Conservation (phyloP, 2,113 vertebrate species). For the Uria aalge region DNA sequence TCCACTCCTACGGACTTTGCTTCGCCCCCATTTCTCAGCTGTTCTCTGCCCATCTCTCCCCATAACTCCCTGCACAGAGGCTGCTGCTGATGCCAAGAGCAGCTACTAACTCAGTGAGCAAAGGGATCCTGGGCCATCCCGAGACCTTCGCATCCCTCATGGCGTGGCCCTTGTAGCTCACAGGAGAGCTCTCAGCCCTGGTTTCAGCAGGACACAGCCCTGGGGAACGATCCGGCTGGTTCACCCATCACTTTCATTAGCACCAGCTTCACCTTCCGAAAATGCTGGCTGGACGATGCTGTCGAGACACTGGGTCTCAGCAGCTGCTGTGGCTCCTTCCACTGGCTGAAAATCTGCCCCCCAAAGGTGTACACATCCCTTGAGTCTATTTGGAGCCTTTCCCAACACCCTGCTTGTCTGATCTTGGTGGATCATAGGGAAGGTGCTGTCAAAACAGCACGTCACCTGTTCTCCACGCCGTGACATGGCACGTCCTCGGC, state of each 20-base stretch:
- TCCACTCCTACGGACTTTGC: rapidly evolving
- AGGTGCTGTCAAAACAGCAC: not conserved
- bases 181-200: not conserved
- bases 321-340: not conserved
- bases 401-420: not conserved
- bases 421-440: not conserved
- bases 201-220: not conserved
- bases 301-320: rapidly evolving
- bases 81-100: not conserved
- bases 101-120: not conserved
- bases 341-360: not conserved
- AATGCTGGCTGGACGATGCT: not conserved
- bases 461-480: rapidly evolving
- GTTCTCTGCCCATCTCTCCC: rapidly evolving
- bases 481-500: rapidly evolving
- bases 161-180: not conserved
- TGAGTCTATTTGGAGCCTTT: not conserved
- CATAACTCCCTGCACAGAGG: not conserved
- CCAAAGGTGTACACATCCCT: rapidly evolving
- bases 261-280: not conserved
- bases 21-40: rapidly evolving
- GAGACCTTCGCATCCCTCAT: rapidly evolving
- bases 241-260: not conserved
- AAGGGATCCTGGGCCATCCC: not conserved
- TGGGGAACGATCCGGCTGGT: not conserved